Evolutionary conservation across 2,797 vertebrate genomes (phyloP).

Genomic region (Semaprochilodus insignis): DNA sequence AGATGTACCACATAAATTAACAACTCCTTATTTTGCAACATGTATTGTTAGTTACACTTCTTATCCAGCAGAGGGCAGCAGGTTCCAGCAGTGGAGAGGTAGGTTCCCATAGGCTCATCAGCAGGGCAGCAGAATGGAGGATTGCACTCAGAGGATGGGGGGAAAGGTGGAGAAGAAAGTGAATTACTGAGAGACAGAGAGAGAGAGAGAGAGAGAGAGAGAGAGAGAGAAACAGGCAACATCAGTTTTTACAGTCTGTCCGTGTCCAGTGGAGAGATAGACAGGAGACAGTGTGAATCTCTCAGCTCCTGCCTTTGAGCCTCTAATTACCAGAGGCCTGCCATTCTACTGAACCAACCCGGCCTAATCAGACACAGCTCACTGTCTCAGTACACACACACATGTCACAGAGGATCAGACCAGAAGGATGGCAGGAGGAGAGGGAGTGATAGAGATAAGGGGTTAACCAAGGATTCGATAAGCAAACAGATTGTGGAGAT

Average conservation of each 20-base stretch:
- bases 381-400: not conserved
- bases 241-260: not conserved
- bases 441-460: not conserved
- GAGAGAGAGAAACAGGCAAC: not conserved
- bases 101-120: not conserved
- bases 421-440: constrained; percentile 9
- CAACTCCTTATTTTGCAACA: not conserved
- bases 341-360: not conserved
- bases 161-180: not conserved
- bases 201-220: not conserved
- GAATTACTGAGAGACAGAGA: not conserved
- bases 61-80: constrained; percentile 38
- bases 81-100: not conserved
- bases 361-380: constrained; percentile 7
- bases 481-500: constrained; percentile 9
- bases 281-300: constrained; percentile 11
- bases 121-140: not conserved
- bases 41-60: not conserved
- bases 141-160: not conserved
- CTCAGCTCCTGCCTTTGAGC: constrained; percentile 6
- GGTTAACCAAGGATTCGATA: constrained; percentile 14
- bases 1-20: not conserved
- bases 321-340: constrained; percentile 18
- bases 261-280: constrained; percentile 2
- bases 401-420: not conserved